A percentile compares a stretch with the other conserved stretches of the same genome.
Conservation (phyloP, 2,888 invertebrate species). For the Sipha maydis region DNA sequence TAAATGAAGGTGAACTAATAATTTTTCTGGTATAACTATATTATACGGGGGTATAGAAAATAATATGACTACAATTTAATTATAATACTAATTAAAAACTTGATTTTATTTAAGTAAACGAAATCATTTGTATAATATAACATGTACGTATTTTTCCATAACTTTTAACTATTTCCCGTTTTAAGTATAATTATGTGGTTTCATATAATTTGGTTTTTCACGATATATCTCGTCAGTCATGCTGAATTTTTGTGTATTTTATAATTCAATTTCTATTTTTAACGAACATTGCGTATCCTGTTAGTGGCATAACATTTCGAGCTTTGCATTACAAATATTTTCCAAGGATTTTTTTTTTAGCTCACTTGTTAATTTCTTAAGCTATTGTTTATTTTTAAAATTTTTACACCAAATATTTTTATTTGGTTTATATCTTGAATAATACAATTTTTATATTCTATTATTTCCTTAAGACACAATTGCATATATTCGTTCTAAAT, state of each 20-base stretch:
- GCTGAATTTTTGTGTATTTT: neutral
- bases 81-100: neutral
- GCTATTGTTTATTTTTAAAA: neutral
- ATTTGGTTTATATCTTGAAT: neutral
- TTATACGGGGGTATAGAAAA: neutral
- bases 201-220: neutral
- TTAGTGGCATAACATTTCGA: no score
- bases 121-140: neutral
- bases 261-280: no score
- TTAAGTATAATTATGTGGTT: no score
- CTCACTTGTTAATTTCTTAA: neutral
- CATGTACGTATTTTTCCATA: neutral
- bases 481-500: neutral
- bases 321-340: no score
- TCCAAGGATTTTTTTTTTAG: neutral
- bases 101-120: neutral
- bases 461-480: neutral
- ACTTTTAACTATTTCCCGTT: neutral
- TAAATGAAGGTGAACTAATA: neutral
- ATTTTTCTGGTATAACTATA: neutral
- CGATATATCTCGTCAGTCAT: neutral
- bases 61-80: neutral
- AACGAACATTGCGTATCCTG: no score
- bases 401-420: neutral
- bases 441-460: neutral